Base-by-base conservation (phyloP, 2,113 vertebrate genomes). In the Rhinichthys klamathensis region DNA sequence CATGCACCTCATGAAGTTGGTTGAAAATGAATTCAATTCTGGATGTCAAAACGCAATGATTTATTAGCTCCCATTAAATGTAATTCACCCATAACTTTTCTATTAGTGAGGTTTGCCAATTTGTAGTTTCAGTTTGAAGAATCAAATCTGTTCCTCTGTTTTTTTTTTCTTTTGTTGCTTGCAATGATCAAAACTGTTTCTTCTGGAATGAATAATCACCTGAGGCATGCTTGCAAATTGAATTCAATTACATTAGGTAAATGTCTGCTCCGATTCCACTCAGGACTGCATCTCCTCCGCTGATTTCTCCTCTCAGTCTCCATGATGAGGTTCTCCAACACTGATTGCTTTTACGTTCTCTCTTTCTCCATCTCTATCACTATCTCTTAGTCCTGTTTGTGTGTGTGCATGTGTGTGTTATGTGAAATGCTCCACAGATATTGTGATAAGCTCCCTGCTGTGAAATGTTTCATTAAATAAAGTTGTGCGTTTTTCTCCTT, bases 391-490 rank as follows among this genome's bases (percentile, higher is more conserved):
- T 81, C 75, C 84, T 25, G 61, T 69, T 6, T 7, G 12, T 15
- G 23, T 75, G 83, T 84, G 56, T 75, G 41, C 65, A 11, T 7
- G 82, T 70, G 25, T 41, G 41, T 25, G 12, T 65, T 44, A 18
- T 51, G 67, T 58, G 32, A 84, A 61, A 56, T 4, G n/a, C 21
- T 58, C 41, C 84, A 74, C 56, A n/a, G 35, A 82, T 87, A 18
- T 60, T 76, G 89, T 88, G 51, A 84, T 85, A 85, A 82, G 85
- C 85, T 86, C 73, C 82, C 38, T 61, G 18, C 82, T 46, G 86
- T 56, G 83, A 88, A 67, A 82, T 82, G 77, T 87, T 86, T 83
- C 75, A 87, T 90, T 86, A 84, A 80, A 90, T 87, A 84, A 89
- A 90, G 63, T 73, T n/a, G 54, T 41, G 49, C 54, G 41, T 58